Evolutionary conservation across 2,113 vertebrate genomes (phyloP).

Genomic region (Microcebus tavaratra): DNA sequence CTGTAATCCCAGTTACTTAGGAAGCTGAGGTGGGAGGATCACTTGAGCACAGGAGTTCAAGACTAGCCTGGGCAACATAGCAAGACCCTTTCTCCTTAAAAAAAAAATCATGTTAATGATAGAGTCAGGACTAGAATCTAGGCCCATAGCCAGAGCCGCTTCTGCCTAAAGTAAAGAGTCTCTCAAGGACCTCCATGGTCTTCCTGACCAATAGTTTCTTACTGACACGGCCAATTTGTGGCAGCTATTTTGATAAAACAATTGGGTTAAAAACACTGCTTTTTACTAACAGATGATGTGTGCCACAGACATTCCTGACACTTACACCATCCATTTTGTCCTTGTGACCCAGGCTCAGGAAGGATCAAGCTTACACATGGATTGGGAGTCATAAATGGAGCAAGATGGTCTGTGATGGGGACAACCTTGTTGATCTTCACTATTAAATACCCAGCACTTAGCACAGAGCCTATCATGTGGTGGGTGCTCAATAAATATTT

Average conservation of each 20-base stretch:
- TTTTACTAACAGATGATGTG: neutral
- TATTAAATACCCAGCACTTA: neutral
- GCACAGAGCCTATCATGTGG: neutral
- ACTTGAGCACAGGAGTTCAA: too few species aligned
- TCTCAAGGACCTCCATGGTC: neutral
- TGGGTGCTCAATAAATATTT: neutral
- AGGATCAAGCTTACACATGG: neutral
- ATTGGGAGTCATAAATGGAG: neutral
- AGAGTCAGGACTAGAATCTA: neutral
- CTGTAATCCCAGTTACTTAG: too few species aligned
- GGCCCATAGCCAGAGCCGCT: neutral
- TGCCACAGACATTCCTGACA: neutral
- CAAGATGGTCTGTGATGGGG: neutral
- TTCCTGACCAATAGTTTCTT: neutral
- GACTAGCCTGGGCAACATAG: too few species aligned
- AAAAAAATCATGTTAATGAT: neutral
- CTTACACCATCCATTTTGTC: neutral
- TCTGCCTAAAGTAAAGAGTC: neutral
- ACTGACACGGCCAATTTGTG: neutral
- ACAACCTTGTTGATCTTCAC: neutral
- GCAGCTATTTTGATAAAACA: constrained; percentile 25
- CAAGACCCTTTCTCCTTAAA: too few species aligned
- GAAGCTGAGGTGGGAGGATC: too few species aligned
- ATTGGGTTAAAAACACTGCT: neutral
- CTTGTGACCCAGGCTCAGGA: neutral